Base-by-base conservation (phyloP, 1,140 invertebrate species). In the Yoshiicerus persimilis region DNA sequence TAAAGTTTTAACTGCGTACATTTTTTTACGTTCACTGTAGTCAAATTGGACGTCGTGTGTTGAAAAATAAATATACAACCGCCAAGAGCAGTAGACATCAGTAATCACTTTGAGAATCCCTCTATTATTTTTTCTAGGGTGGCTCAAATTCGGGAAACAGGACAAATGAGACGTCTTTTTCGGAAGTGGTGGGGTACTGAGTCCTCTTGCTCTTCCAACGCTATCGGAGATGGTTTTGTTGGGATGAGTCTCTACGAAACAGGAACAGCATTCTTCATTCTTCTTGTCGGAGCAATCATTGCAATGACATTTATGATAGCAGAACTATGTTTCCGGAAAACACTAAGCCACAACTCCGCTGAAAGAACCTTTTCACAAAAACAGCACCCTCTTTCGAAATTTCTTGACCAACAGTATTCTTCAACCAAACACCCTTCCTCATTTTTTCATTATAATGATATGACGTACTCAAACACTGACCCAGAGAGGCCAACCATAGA, bases 141-240 rank as follows among this genome's bases (percentile, higher is more conserved):
- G 25, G 39, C 89, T 39, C 64, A 87, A 88, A 41, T 89, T 70
- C 84, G 89, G 8, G 66, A 89, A 80, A 83, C 56, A 8, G 89
- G 89, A 62, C 87, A 88, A 84, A 87, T 89, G 88, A 89, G 83
- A 32, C 34, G 90, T 4, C 66, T 87, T 9, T 88, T 88, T 41
- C 86, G 62, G 23, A 90, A 89, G 84, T 90, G 90, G 90, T 90
- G 90, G 90, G 90, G 90, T 3, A 62, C 64, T 13, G 77, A 84
- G 11, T 66, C 87, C 4, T 38, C 77, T 6, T 90, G 90, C 41
- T 62, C 84, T 30, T 25, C 32, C 25, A 13, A 11, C 25, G n/a
- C 6, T 2, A 23, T 20, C n/a, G 66, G 38, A 10, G 36, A 70
- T 75, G 90, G 32, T 8, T 89, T 89, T 84, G 20, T 84, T 2